These are phyloP conservation scores for Sebastes ruberrimus DNA, from an alignment of 2,797 vertebrate species.

Conservation along the genomic window DNA sequence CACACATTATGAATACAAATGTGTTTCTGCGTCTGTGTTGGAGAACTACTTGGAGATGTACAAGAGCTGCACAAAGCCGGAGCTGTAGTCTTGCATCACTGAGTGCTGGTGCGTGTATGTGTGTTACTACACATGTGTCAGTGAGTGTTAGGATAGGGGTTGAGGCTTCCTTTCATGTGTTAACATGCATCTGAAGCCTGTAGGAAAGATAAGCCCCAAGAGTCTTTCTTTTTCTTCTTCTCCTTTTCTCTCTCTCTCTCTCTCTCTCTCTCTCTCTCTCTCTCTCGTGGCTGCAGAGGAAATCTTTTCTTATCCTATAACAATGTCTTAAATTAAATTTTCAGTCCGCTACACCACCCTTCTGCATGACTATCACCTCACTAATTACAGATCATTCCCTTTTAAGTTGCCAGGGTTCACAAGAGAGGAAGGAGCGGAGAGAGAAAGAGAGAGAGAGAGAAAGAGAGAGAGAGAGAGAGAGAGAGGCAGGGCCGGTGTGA, in stretches of 20 bases:
- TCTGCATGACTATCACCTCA: constrained; percentile 9
- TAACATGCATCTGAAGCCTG: constrained; percentile 34
- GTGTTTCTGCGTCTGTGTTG: background rate
- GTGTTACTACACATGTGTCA: constrained; percentile 17
- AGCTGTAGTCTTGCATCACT: background rate
- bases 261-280: background rate
- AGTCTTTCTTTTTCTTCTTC: background rate
- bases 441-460: background rate
- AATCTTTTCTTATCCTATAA: constrained; percentile 13
- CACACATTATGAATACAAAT: background rate
- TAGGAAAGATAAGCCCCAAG: constrained; percentile 16
- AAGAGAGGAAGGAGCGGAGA: background rate
- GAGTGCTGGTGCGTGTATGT: background rate
- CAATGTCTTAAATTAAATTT: constrained; percentile 11
- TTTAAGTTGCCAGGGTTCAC: constrained; percentile 13
- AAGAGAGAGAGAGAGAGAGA: background rate
- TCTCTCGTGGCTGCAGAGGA: background rate
- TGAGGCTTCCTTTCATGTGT: constrained; percentile 41
- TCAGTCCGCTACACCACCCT: background rate
- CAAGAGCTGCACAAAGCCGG: background rate
- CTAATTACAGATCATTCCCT: constrained; percentile 47
- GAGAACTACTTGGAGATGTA: background rate
- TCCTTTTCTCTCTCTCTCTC: background rate
- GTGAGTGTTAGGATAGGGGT: background rate
- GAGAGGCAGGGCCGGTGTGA: background rate